Conservation (phyloP, 2,888 invertebrate genomes). For the Cheilosia impressa region DNA sequence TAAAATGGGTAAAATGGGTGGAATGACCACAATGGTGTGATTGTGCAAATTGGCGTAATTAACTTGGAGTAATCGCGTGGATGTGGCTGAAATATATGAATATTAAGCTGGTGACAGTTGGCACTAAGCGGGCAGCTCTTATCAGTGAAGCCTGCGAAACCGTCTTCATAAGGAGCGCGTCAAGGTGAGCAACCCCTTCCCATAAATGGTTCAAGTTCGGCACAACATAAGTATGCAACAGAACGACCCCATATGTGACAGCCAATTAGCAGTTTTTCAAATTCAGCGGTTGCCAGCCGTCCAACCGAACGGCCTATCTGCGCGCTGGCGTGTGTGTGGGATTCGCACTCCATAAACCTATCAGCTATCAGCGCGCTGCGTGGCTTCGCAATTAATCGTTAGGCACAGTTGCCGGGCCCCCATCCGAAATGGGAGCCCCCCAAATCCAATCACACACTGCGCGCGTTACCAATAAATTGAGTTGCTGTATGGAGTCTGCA, state of each 20-base stretch:
- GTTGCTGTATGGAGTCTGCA: slow-evolving; percentile 42
- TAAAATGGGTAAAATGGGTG: slow-evolving; percentile 19
- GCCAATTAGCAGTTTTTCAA: slow-evolving; percentile 74
- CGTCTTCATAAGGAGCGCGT: neutral
- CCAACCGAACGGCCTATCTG: slow-evolving; percentile 13
- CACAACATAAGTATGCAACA: slow-evolving; percentile 7
- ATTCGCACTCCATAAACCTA: slow-evolving; percentile 72
- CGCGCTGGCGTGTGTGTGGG: slow-evolving; percentile 57
- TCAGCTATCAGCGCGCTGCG: slow-evolving; percentile 30
- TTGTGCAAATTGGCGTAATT: slow-evolving; percentile 73
- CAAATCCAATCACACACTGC: slow-evolving; percentile 66
- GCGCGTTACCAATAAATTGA: slow-evolving; percentile 69
- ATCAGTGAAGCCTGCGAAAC: neutral
- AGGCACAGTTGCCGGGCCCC: slow-evolving; percentile 23
- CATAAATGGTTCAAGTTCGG: neutral
- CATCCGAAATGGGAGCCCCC: slow-evolving; percentile 17
- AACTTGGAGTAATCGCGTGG: slow-evolving; percentile 61
- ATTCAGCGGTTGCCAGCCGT: slow-evolving; percentile 59
- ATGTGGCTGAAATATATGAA: slow-evolving; percentile 70
- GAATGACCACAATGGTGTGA: slow-evolving; percentile 69
- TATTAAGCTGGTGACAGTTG: slow-evolving; percentile 29
- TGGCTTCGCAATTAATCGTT: slow-evolving; percentile 64
- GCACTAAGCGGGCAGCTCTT: neutral
- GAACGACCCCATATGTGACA: slow-evolving; percentile 36
- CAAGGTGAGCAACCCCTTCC: neutral